Base-by-base conservation (phyloP, 2,888 invertebrate genomes). In the Ennomos quercinarius region DNA sequence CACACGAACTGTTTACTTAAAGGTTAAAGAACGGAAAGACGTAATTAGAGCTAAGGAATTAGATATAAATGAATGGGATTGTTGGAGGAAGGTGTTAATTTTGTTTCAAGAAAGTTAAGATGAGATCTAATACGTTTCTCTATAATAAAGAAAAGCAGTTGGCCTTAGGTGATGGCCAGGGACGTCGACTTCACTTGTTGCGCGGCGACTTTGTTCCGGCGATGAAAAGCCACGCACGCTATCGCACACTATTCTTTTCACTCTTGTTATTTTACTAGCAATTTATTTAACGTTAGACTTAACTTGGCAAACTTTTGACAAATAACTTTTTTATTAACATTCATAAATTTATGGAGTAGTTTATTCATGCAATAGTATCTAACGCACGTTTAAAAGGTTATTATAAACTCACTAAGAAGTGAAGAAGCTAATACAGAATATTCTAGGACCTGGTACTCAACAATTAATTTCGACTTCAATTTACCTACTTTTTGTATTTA, bases 221-320 rank as follows among this genome's bases (percentile, higher is more conserved):
- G 83, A 77, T 85, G 86, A 89, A 84, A 90, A 87, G 87, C 84
- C 88, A 88, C 89, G 88, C 89, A 89, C 84, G 86, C 80, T 72
- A 80, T 75, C 78, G 83, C 89, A 87, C 85, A 88, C 85, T 77
- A 84, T 77, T 76, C 73, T 74, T 72, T 77, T 71, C 75, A 72
- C 77, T 77, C 76, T 74, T 80, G 80, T 83, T 84, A 80, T 84
- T 81, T 78, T 80, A 78, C 76, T 77, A 76, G 77, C 81, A 84
- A 87, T 84, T 82, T 80, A 80, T 76, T 77, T 72, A 63, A 77
- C 51, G 47, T 48, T 6, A 36, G 12, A 39, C 50, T 54, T 53
- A 37, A 37, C 43, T 55, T 41, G 41, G 41, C 34, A 40, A 50
- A 49, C 45, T 49, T 54, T 45, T 37, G 48, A 53, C 27, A 13